A percentile compares a stretch with the other conserved stretches of the same genome.
Conservation (phyloP, 2,113 vertebrate genomes). For the Megalops atlanticus region DNA sequence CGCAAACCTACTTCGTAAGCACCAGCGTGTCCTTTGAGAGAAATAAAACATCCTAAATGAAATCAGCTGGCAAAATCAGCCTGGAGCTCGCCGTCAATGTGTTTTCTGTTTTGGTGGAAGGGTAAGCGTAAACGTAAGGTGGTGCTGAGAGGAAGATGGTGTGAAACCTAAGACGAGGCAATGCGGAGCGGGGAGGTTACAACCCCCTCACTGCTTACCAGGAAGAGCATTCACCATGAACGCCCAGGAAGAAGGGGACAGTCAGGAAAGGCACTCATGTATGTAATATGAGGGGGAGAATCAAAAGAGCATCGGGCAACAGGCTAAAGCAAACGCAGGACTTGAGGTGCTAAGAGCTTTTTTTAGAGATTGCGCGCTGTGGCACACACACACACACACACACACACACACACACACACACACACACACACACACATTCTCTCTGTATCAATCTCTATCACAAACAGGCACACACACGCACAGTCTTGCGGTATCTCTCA, state of each 20-base stretch:
- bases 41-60: neutral
- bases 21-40: too few species aligned
- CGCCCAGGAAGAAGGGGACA: conserved; percentile 39
- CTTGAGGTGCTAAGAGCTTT: conserved; percentile 63
- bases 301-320: conserved; percentile 43
- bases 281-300: conserved; percentile 17
- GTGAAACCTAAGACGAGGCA: neutral
- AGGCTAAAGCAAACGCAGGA: conserved; percentile 46
- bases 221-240: neutral
- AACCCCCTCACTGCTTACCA: neutral
- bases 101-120: conserved; percentile 37
- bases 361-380: conserved; percentile 46
- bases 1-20: too few species aligned
- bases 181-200: too few species aligned
- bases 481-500: too few species aligned
- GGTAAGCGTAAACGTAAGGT: conserved; percentile 7
- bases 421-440: neutral
- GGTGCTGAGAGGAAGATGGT: neutral
- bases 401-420: neutral
- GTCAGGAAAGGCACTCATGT: too few species aligned
- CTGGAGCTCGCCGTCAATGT: neutral
- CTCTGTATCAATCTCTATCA: too few species aligned
- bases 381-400: conserved; percentile 15
- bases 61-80: neutral
- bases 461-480: conserved; percentile 30